Conservation (phyloP, 2,797 vertebrate genomes). For the Gastrophryne carolinensis region DNA sequence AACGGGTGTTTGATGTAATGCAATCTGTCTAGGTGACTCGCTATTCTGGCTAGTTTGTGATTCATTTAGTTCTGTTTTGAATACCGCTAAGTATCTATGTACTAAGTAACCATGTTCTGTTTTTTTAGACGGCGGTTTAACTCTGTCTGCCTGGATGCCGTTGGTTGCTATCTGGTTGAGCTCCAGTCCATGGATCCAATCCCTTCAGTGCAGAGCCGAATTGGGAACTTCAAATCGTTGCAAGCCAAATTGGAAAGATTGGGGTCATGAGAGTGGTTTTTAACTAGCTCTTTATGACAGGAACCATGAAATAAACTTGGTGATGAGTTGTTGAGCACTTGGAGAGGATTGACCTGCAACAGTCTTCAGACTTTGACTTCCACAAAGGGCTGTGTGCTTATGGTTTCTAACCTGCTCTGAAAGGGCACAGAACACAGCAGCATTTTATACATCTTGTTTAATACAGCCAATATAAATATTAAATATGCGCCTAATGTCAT, state of each 20-base stretch:
- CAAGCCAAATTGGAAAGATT: slow-evolving; percentile 93
- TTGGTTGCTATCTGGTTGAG: slow-evolving; percentile 94
- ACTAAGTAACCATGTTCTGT: too few species aligned
- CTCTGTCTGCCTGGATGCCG: slow-evolving; percentile 89
- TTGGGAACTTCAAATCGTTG: slow-evolving; percentile 92
- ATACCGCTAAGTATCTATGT: too few species aligned
- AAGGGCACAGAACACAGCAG: background rate
- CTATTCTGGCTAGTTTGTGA: too few species aligned
- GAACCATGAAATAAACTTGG: slow-evolving; percentile 53
- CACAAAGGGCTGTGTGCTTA: background rate
- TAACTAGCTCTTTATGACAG: background rate
- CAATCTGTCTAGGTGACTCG: too few species aligned
- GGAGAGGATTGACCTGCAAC: slow-evolving; percentile 23
- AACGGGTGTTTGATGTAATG: too few species aligned
- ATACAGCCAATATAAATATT: background rate
- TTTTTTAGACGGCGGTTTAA: slow-evolving; percentile 83
- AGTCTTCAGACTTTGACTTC: background rate
- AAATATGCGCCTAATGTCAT: too few species aligned
- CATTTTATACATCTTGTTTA: background rate
- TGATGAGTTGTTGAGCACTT: slow-evolving; percentile 42
- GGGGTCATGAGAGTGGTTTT: slow-evolving; percentile 66
- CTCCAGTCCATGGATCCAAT: slow-evolving; percentile 91
- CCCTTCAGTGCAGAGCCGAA: slow-evolving; percentile 75
- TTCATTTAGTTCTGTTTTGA: too few species aligned
- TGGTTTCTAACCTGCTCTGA: background rate